Conservation (phyloP, 2,888 invertebrate species). For the Drosophila anomelani region DNA sequence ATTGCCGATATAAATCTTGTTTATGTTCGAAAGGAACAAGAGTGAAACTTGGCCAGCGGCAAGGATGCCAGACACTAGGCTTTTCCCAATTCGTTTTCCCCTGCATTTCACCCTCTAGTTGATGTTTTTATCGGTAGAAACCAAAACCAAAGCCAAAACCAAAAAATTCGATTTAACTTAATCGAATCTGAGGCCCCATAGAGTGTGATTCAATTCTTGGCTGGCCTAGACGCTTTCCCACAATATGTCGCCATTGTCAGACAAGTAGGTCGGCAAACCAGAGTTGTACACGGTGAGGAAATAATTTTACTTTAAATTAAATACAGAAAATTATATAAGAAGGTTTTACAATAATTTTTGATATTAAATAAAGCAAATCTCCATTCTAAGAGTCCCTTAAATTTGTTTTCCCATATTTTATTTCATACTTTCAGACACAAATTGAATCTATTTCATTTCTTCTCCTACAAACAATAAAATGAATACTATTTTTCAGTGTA, state of each 20-base stretch:
- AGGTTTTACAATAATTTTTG: accelerated
- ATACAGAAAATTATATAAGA: not conserved
- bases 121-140: conserved; percentile 57
- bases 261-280: conserved; percentile 30
- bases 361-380: not conserved
- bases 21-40: conserved; percentile 56
- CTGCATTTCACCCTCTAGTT: conserved; percentile 37
- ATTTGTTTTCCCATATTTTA: not conserved
- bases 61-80: conserved; percentile 24
- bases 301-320: not conserved
- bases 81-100: not conserved
- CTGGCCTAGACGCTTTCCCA: conserved; percentile 59
- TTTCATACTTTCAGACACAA: not conserved
- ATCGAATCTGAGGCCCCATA: conserved; percentile 57
- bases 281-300: not conserved
- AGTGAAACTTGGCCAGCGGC: conserved; percentile 32
- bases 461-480: not conserved
- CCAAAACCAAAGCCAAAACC: conserved; percentile 40
- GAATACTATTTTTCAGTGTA: not conserved
- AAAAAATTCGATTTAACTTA: conserved; percentile 69
- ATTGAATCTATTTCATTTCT: not conserved
- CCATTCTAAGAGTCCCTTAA: too few species aligned
- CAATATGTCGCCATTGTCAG: conserved; percentile 63
- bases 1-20: conserved; percentile 76
- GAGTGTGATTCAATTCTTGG: conserved; percentile 63